phyloP scores from a whole-genome alignment of 2,113 vertebrate species.

The Aleadryas rufinucha region DNA sequence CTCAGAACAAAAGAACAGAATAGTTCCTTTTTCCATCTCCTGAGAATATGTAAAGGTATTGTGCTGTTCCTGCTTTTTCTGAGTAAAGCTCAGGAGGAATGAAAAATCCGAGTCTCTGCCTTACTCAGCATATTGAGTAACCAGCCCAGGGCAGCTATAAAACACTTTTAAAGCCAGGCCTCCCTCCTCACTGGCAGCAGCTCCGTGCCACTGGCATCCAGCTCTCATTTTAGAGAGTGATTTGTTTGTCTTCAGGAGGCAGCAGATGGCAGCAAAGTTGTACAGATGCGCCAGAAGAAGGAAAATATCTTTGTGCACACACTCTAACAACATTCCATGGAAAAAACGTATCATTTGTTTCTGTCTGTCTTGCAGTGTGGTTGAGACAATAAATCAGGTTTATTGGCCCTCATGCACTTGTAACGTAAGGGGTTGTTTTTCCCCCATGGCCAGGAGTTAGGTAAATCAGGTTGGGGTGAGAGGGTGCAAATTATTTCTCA shows the following conservation, averaged over 20 bases:
- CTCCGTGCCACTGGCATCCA: neutral
- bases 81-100: constrained; percentile 6
- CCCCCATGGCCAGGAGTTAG: neutral
- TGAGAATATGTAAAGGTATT: neutral
- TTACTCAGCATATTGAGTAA: constrained; percentile 42
- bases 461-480: neutral
- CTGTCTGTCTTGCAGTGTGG: constrained; percentile 27
- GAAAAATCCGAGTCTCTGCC: neutral
- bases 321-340: constrained; percentile 35
- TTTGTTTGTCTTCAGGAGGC: constrained; percentile 52
- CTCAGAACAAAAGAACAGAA: neutral
- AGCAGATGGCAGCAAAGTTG: constrained; percentile 75
- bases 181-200: constrained; percentile 3
- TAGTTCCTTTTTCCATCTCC: neutral
- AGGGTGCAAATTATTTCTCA: neutral
- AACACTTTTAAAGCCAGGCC: neutral
- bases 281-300: constrained; percentile 29
- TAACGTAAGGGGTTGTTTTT: neutral
- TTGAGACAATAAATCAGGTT: constrained; percentile 36
- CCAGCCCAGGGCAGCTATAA: neutral
- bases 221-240: constrained; percentile 8
- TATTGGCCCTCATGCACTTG: neutral
- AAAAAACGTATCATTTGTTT: constrained; percentile 46
- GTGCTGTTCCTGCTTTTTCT: neutral
- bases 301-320: constrained; percentile 25